Percentiles rank a stretch among this genome's conserved stretches.
These are phyloP conservation scores for Geotrupes spiniger DNA, from an alignment of 2,888 invertebrate species.

Conservation along the genomic window DNA sequence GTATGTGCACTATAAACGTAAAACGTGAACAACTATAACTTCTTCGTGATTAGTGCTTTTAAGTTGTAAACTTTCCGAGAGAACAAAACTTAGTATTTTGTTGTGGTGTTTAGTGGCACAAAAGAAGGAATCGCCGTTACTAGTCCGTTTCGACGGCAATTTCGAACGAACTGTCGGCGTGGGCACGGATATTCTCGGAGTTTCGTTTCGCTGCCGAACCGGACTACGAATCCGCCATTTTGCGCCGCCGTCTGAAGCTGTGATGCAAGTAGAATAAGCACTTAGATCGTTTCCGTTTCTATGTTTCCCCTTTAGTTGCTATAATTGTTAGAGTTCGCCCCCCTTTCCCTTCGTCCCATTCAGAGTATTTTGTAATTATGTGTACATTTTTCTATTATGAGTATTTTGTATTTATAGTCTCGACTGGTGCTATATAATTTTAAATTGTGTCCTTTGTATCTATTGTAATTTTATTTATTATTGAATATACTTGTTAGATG, in stretches of 20 bases:
- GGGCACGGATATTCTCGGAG: slow-evolving; percentile 6
- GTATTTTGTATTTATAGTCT: slow-evolving; percentile 46
- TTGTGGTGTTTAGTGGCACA: slow-evolving; percentile 22
- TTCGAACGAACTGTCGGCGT: slow-evolving; percentile 6
- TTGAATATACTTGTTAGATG: slow-evolving; percentile 43
- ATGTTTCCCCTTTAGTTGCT: slow-evolving; percentile 34
- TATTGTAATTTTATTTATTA: slow-evolving; percentile 37
- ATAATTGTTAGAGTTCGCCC: slow-evolving; percentile 39
- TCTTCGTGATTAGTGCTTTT: slow-evolving; percentile 20
- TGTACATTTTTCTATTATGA: slow-evolving; percentile 23
- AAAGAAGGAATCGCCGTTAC: slow-evolving; percentile 16
- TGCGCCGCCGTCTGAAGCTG: slow-evolving; percentile 40
- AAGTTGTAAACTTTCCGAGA: slow-evolving; percentile 13
- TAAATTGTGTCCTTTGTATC: slow-evolving; percentile 46
- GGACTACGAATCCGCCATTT: slow-evolving; percentile 29
- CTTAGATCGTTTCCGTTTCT: slow-evolving; percentile 33
- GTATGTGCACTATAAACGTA: slow-evolving; percentile 7
- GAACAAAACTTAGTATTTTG: slow-evolving; percentile 8
- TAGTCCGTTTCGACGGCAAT: slow-evolving; percentile 26
- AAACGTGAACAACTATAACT: slow-evolving; percentile 2
- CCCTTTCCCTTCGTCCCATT: not conserved
- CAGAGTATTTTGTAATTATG: slow-evolving; percentile 11
- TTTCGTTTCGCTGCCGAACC: slow-evolving; percentile 13
- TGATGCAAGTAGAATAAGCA: slow-evolving; percentile 40
- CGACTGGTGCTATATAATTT: slow-evolving; percentile 52